Base-by-base conservation (phyloP, 2,113 vertebrate species). In the Aramus guarauna region DNA sequence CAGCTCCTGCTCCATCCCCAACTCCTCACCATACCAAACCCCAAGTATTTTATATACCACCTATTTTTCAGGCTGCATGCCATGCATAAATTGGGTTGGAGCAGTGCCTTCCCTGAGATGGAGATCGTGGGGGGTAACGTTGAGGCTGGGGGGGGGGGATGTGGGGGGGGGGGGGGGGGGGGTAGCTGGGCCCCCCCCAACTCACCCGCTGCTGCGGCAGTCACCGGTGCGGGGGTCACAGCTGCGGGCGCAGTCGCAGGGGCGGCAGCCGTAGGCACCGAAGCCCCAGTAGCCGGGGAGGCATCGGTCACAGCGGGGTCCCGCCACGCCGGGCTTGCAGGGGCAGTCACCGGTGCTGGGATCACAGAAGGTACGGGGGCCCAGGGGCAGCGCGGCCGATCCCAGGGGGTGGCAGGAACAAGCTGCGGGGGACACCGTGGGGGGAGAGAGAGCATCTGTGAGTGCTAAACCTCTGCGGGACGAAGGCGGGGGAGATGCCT, bases 201-300 rank as follows among this genome's bases (percentile, higher is more conserved):
- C 97, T 99, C 94, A 99, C 99, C 98, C 98, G 84, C 98, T 98
- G 68, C 88, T 98, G 97, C 88, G 96, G 84, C 99, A 99, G 98
- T 99, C 98, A 5, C 99, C 99, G 0, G 98, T 99, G 81, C 92
- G 98, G 1, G 99, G 98, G 93, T 99, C 99, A 2, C 99, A 99
- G 97, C 98, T 99, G 58, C 98, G 99, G 3, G 99, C 98, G 9
- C 99, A 99, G 97, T 99, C 98, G 26, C 99, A 99, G 8, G 99
- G 99, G 14, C 97, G 98, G 97, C 99, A 99, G 97, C 99, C 99
- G 0, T 99, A 99, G 32, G 98, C 96, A 20, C 99, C 97, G 8
- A 99, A 99, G 80, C 99, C 99, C 99, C 99, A 99, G 97, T 99
- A 99, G 76, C 99, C 99, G 23, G 99, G 98, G 97, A 99, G 99